Base-by-base conservation (phyloP, 2,888 invertebrate genomes). In the Polyommatus icarus region DNA sequence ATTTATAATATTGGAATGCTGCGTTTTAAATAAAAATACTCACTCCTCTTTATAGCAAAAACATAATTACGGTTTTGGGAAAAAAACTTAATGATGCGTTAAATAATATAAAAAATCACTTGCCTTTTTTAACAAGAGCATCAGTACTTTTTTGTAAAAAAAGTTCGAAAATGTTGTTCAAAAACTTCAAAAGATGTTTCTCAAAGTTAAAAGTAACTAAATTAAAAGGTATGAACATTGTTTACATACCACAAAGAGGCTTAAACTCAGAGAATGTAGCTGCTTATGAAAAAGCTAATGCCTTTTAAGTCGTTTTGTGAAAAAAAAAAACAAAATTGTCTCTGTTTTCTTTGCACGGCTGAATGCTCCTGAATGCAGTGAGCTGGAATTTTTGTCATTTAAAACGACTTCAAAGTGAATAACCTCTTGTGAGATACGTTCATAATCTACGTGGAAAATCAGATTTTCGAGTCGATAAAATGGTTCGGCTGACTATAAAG, bases 391-490 rank as follows among this genome's bases (percentile, higher is more conserved):
- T 29, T 50, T 54, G 54, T 54, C 75, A 75, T 75, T 54, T 75
- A 50, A 75, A 50, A 46, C 40, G 40, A 54, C 75, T 75, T 75
- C 75, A 75, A 75, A 75, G 54, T 75, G 75, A 75, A 75, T n/a
- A 75, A 54, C 18, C 67, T 67, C 67, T 59, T n/a, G 7, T 59
- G n/a, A 59, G 59, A 59, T 59, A 59, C 59, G 57, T 20, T 61
- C 61, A 61, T 20, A 61, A 59, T 59, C 24, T 67, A 29, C 29
- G 24, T 67, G 29, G 29, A 29, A 67, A 67, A 29, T 67, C 67
- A 29, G 15, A 12, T 29, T 67, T 67, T 67, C 6, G 1, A 12
- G 12, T 29, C 29, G 29, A 67, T 67, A 24, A 67, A 67, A 12
- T 24, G 24, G n/a, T n/a, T n/a, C n/a, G n/a, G n/a, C n/a, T n/a